A percentile compares a stretch with the other conserved stretches of the same genome.
Evolutionary conservation across 2,888 invertebrate species (phyloP).

Genomic region (Hartigia nigra): DNA sequence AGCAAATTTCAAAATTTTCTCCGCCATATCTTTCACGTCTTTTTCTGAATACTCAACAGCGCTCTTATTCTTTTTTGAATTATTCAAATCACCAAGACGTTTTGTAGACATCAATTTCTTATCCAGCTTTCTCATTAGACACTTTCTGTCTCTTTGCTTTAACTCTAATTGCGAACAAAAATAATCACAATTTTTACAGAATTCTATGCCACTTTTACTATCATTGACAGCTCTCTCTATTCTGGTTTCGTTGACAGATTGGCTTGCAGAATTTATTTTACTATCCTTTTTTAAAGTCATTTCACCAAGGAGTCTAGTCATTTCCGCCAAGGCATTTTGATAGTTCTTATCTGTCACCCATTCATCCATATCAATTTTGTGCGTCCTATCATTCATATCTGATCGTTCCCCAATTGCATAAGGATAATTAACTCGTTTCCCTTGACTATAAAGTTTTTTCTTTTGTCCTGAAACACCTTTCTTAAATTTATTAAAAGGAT

Average conservation of each 20-base stretch:
- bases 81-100: background rate
- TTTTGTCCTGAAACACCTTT: background rate
- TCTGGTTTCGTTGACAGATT: background rate
- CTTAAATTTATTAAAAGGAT: background rate
- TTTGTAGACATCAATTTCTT: background rate
- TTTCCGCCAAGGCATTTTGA: background rate
- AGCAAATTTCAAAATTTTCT: slow-evolving; percentile 35
- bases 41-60: background rate
- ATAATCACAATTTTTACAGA: background rate
- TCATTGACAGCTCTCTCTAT: background rate
- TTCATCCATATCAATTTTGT: background rate
- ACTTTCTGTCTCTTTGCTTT: background rate
- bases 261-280: background rate
- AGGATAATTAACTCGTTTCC: no score
- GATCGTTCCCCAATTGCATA: no score
- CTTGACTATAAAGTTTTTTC: no score
- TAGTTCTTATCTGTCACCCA: background rate
- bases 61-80: background rate
- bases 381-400: background rate
- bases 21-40: slow-evolving; percentile 27
- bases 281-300: background rate
- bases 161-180: background rate
- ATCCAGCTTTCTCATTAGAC: background rate
- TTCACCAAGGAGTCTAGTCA: background rate
- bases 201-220: background rate